A percentile compares a stretch with the other conserved stretches of the same genome.
phyloP scores from a whole-genome alignment of 1,140 invertebrate genomes.

The Leptopilina boulardi region DNA sequence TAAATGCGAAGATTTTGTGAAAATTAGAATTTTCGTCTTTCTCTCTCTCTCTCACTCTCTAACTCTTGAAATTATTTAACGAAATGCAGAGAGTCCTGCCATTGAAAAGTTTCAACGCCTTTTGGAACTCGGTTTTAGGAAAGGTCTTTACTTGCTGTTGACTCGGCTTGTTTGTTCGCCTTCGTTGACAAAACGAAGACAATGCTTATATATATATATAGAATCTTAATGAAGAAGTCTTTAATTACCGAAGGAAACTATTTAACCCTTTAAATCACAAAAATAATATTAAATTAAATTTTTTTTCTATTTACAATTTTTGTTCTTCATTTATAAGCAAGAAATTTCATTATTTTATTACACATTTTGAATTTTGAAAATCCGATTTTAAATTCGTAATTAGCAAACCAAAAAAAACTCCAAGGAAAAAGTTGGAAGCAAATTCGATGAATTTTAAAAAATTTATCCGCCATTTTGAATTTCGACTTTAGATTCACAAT shows the following conservation, averaged over 20 bases:
- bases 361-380: too few relatives aligned
- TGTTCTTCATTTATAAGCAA: too few relatives aligned
- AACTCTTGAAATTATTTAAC: neutral
- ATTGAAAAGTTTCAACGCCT: neutral
- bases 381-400: too few relatives aligned
- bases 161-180: neutral
- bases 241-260: neutral
- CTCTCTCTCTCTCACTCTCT: too few relatives aligned
- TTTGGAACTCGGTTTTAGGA: neutral
- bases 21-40: neutral
- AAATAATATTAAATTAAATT: neutral
- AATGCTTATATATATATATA: slow-evolving; percentile 10
- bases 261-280: neutral
- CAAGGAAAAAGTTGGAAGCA: too few relatives aligned
- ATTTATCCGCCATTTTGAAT: too few relatives aligned
- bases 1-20: neutral
- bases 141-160: neutral
- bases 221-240: slow-evolving; percentile 12
- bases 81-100: neutral
- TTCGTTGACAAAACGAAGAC: neutral
- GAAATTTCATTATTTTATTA: too few relatives aligned
- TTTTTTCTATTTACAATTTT: neutral
- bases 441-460: too few relatives aligned
- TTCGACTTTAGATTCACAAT: too few relatives aligned
- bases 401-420: too few relatives aligned